Evolutionary conservation across 2,113 vertebrate species (phyloP), one percentile per base, ranked within the genome.

Genomic region (Rhinolophus sinicus): DNA sequence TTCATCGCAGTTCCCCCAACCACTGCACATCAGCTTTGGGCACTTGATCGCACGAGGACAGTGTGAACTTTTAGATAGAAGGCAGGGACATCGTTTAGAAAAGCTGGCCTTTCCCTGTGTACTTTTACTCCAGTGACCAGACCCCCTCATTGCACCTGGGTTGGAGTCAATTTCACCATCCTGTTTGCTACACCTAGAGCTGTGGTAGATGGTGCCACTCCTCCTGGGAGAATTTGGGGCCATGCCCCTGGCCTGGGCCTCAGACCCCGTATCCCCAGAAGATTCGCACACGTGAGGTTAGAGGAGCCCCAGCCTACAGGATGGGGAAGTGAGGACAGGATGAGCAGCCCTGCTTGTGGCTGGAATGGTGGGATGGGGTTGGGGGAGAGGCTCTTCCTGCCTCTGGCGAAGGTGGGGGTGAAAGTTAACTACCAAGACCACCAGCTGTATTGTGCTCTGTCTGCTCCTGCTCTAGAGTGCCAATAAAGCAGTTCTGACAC

Each of bases 221-320:
- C 52, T 64, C 64, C 24, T 28, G 8, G 54, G 8, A n/a, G 16
- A 54, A 30, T 91, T 10, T 54, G 12, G 8, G 70, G 13, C n/a
- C 28, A 22, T 0, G 2, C 40, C 40, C 26, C 81, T n/a, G 24
- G 15, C 28, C 44, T 26, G 11, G 88, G n/a, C 58, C 24, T 28
- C 65, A 52, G 64, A 62, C 70, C 50, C 54, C 35, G 54, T 40
- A 4, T 22, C n/a, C 8, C 35, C 18, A 11, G 52, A 3, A 26
- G 69, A 38, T 5, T 19, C 3, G 0, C 47, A 35, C 26, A 11
- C 10, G 14, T 5, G 0, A 21, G 35, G 77, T 93, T 80, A 9
- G 89, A 87, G 75, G 33, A 44, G 62, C 54, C 52, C 67, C 21
- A 24, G 35, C 52, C 44, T 26, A 44, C 35, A 47, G 15, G 30